Evolutionary conservation across 2,888 invertebrate species (phyloP), one percentile per base, ranked within the genome.

Genomic region (Fragum sueziense): DNA sequence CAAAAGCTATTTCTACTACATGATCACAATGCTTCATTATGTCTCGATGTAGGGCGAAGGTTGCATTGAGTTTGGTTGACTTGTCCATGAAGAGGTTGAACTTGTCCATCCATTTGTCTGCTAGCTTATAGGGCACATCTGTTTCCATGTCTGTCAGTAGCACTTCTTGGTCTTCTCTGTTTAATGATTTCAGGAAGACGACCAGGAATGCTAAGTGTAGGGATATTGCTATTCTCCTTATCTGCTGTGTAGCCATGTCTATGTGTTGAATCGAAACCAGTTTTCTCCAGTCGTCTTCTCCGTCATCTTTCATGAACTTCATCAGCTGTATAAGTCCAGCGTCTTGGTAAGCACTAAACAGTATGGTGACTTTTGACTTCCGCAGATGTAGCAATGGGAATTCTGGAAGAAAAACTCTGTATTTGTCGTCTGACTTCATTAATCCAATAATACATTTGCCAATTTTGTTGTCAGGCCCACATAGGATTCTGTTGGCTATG

Each of bases 21-120:
- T 81, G 79, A 68, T 81, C 75, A 67, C 80, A 80, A 65, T 83
- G 83, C 2, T 31, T 52, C 79, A 80, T 70, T 27, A 80, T 74
- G 17, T 84, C 79, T 25, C 61, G 61, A 69, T 84, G 79, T 0
- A 84, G 69, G 17, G 69, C 57, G 68, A 84, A 80, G 20, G 79
- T 84, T 11, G 52, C 76, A 76, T 73, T 76, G 37, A 17, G 27
- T 20, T 29, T 17, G 31, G n/a, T n/a, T 27, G 4, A 74, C 67
- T 25, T 70, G 9, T 6, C n/a, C 33, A 20, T 51, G 20, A 65
- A 79, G 67, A 29, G 52, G 7, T 29, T 51, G 33, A 29, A 70
- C 9, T 1, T 27, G 2, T 14, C 11, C 2, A 14, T 27, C 17
- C 47, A 14, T 2, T 47, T 14, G 3, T 47, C 3, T 20, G 47